Percentiles rank a stretch among this genome's conserved stretches.
Evolutionary conservation across 2,113 vertebrate species (phyloP).

Genomic region (Pseudorhombus dupliciocellatus): DNA sequence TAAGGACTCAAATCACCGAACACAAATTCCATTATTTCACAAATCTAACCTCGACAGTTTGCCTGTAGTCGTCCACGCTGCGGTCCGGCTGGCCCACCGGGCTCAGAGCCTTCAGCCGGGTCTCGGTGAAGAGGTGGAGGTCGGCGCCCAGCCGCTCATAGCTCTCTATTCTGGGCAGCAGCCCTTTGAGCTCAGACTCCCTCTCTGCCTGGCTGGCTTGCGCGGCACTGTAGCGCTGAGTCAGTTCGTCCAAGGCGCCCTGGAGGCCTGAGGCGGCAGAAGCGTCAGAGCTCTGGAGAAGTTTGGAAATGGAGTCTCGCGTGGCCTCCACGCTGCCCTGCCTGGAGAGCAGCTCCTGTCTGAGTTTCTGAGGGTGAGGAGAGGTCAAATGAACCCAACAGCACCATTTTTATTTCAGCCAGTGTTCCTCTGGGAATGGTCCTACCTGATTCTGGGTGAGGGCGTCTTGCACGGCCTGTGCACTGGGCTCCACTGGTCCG

Average conservation of each 20-base stretch:
- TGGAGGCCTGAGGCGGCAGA: constrained; percentile 85
- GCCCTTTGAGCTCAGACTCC: constrained; percentile 84
- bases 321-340: constrained; percentile 93
- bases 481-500: constrained; percentile 78
- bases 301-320: constrained; percentile 86
- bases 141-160: constrained; percentile 87
- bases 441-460: constrained; percentile 88
- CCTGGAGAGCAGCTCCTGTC: constrained; percentile 91
- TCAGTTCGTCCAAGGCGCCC: constrained; percentile 83
- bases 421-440: neutral
- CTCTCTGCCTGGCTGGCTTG: constrained; percentile 84
- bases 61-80: constrained; percentile 88
- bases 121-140: constrained; percentile 87
- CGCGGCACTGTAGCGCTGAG: constrained; percentile 81
- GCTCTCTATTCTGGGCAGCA: constrained; percentile 89
- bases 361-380: constrained; percentile 85
- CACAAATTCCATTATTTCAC: neutral
- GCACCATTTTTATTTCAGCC: neutral
- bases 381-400: neutral
- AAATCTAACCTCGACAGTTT: constrained; percentile 87
- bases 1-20: neutral
- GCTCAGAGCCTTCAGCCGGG: constrained; percentile 82
- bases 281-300: constrained; percentile 87
- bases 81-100: constrained; percentile 88
- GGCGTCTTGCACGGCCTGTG: constrained; percentile 87